A percentile compares a stretch with the other conserved stretches of the same genome.
phyloP scores from a whole-genome alignment of 1,140 invertebrate species.

The Rhopalosiphum maidis region DNA sequence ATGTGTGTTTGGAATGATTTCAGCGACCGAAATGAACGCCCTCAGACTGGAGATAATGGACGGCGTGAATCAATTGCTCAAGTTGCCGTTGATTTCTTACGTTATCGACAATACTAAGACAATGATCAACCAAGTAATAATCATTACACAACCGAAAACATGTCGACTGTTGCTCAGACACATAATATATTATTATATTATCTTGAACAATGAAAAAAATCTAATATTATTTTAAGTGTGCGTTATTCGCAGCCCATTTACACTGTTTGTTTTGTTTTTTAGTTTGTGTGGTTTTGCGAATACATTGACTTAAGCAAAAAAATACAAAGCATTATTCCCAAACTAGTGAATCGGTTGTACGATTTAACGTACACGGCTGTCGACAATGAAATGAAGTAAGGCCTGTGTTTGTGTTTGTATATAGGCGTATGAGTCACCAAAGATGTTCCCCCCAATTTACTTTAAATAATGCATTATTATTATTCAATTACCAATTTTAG shows the following conservation, averaged over 20 bases:
- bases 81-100: conserved; percentile 73
- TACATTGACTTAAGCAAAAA: conserved; percentile 73
- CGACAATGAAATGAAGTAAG: conserved; percentile 60
- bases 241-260: not conserved
- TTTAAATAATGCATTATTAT: too few species aligned
- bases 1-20: conserved; percentile 10
- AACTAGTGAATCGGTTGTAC: conserved; percentile 72
- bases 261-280: not conserved
- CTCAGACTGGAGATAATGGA: conserved; percentile 73
- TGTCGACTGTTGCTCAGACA: not conserved
- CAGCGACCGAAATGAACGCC: conserved; percentile 70
- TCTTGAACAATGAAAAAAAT: not conserved
- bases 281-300: conserved; percentile 72
- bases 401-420: not conserved
- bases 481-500: too few species aligned
- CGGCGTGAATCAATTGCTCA: conserved; percentile 74
- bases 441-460: too few species aligned
- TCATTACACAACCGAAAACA: not conserved
- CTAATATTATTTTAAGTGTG: too few species aligned
- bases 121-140: conserved; percentile 60
- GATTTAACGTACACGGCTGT: conserved; percentile 74
- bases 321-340: conserved; percentile 68
- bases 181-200: not conserved
- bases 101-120: conserved; percentile 64
- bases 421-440: too few species aligned